A percentile compares a stretch with the other conserved stretches of the same genome.
Evolutionary conservation across 2,888 invertebrate species (phyloP).

Genomic region (Archaeoteleia sp.): DNA sequence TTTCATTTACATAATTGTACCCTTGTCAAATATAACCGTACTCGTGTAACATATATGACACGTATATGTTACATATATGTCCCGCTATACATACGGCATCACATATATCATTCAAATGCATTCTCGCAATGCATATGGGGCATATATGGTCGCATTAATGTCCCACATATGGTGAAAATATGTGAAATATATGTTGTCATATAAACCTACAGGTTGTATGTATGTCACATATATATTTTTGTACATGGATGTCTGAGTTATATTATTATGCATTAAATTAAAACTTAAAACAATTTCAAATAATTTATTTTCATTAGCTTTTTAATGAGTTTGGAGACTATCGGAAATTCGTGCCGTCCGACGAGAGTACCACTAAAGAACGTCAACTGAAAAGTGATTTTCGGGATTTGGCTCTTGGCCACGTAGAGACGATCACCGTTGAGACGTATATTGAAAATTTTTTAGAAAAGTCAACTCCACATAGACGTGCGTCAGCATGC

Average conservation of each 20-base stretch:
- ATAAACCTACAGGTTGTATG: too few species aligned
- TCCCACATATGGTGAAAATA: too few species aligned
- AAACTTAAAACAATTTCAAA: background rate
- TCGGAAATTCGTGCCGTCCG: conserved; percentile 15
- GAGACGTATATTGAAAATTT: conserved; percentile 32
- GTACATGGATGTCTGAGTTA: too few species aligned
- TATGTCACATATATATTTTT: background rate
- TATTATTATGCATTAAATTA: background rate
- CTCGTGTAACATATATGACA: too few species aligned
- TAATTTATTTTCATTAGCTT: conserved; percentile 17
- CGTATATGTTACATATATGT: too few species aligned
- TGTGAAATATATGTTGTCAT: too few species aligned
- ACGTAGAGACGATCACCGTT: conserved; percentile 20
- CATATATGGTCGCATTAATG: too few species aligned
- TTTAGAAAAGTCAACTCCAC: conserved; percentile 21
- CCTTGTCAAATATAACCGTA: too few species aligned
- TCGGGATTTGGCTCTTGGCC: conserved; percentile 32
- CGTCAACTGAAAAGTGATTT: conserved; percentile 24
- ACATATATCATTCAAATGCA: too few species aligned
- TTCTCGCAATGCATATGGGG: too few species aligned
- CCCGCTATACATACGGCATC: too few species aligned
- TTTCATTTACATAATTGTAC: too few species aligned
- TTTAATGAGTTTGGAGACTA: conserved; percentile 21
- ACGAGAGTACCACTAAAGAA: conserved; percentile 21
- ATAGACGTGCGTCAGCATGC: conserved; percentile 11